Percentiles rank a stretch among this genome's conserved stretches.
Evolutionary conservation across 1,140 invertebrate genomes (phyloP).

Genomic region (Drosophila nasuta): DNA sequence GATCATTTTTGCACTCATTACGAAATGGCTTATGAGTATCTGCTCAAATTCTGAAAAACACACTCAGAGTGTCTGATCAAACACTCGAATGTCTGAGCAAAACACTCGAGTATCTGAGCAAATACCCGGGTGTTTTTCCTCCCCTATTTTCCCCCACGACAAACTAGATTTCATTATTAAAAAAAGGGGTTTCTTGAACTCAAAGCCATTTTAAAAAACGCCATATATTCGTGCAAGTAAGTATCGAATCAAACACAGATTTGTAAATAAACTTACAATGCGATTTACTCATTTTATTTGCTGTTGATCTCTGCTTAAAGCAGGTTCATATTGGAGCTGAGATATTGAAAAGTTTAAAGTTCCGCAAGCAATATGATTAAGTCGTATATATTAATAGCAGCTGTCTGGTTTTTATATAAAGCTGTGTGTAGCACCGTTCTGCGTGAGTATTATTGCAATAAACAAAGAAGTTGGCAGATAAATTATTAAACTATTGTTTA

Average conservation of each 20-base stretch:
- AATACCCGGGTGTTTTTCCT: no score
- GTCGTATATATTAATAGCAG: slow-evolving; percentile 11
- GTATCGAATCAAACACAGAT: background rate
- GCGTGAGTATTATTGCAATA: slow-evolving; percentile 28
- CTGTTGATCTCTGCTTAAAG: background rate
- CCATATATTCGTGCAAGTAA: no score
- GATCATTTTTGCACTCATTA: no score
- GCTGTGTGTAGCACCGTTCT: slow-evolving; percentile 3
- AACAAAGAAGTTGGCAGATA: background rate
- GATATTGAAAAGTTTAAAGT: background rate
- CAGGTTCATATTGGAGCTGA: slow-evolving; percentile 17
- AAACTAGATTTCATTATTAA: no score
- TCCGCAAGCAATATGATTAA: slow-evolving; percentile 22
- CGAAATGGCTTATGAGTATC: no score
- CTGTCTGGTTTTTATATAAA: slow-evolving; percentile 3
- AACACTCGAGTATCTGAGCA: no score
- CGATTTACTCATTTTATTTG: background rate
- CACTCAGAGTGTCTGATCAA: no score
- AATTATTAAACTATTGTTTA: slow-evolving; percentile 11
- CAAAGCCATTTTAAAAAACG: no score
- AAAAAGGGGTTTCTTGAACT: no score
- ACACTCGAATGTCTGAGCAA: no score
- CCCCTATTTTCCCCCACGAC: no score
- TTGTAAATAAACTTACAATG: background rate
- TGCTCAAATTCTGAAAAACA: no score